These are phyloP conservation scores for Epinephelus cyanopodus DNA, from an alignment of 2,113 vertebrate species.

Conservation along the genomic window DNA sequence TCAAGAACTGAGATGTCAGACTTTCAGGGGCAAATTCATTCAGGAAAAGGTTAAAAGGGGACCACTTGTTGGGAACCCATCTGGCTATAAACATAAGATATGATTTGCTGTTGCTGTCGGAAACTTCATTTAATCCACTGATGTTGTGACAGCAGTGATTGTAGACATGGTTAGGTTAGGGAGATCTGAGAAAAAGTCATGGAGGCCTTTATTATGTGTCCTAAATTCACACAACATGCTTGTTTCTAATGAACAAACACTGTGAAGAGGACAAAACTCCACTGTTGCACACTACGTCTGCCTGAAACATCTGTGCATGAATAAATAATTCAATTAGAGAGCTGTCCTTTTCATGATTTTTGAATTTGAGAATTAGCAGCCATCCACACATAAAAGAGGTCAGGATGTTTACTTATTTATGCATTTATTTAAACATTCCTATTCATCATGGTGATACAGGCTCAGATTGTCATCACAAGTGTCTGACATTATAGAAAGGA, in stretches of 20 bases:
- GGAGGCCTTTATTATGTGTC: background rate
- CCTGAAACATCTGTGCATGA: background rate
- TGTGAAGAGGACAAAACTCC: background rate
- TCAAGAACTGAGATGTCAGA: conserved; percentile 32
- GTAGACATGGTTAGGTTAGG: background rate
- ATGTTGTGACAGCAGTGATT: background rate
- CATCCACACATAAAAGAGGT: background rate
- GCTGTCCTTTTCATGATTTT: background rate
- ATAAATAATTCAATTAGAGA: background rate
- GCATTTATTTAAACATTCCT: background rate
- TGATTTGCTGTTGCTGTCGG: background rate
- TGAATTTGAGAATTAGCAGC: background rate
- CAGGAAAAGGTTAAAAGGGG: conserved; percentile 37
- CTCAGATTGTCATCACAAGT: no score
- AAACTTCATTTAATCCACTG: background rate
- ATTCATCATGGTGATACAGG: background rate
- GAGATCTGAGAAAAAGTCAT: background rate
- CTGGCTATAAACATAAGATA: conserved; percentile 16
- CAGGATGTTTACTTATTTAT: background rate
- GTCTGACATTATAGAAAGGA: no score
- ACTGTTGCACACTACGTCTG: background rate
- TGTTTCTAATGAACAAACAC: background rate
- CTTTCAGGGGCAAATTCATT: conserved; percentile 49
- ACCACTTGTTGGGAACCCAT: conserved; percentile 1
- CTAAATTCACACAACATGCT: background rate